phyloP scores from a whole-genome alignment of 2,113 vertebrate genomes.

The Actinemys pallida region DNA sequence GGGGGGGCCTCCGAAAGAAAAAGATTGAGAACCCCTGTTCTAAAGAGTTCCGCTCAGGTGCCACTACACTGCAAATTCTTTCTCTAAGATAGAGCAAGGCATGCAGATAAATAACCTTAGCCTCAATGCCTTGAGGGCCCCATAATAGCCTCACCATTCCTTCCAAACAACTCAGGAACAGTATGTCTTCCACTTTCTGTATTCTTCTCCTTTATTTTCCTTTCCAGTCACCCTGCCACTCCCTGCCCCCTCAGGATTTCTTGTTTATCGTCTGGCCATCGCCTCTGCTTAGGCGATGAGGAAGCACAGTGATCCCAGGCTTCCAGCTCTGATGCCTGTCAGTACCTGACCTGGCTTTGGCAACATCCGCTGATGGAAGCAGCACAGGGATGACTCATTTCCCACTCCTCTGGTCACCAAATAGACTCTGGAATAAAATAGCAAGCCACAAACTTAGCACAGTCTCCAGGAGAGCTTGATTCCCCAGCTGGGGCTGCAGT shows the following conservation, averaged over 20 bases:
- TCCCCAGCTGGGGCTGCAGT: background rate
- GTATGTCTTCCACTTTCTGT: background rate
- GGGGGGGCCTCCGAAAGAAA: too few relatives aligned
- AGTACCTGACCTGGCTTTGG: slow-evolving; percentile 51
- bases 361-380: background rate
- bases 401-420: slow-evolving; percentile 27
- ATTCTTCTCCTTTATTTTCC: slow-evolving; percentile 34
- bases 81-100: background rate
- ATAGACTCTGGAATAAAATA: slow-evolving; percentile 22
- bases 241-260: background rate
- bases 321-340: slow-evolving; percentile 36
- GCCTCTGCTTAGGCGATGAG: slow-evolving; percentile 48
- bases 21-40: too few relatives aligned
- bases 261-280: slow-evolving; percentile 56
- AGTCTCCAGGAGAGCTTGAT: background rate
- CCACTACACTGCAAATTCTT: background rate
- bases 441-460: slow-evolving; percentile 7
- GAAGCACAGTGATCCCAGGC: background rate
- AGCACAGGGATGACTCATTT: slow-evolving; percentile 43
- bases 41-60: background rate
- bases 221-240: background rate
- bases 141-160: slow-evolving; percentile 1
- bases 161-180: background rate
- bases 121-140: background rate
- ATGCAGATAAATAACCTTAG: background rate